Percentiles rank a stretch among this genome's conserved stretches.
Conservation (phyloP, 2,113 vertebrate genomes). For the Heterotilapia buettikoferi region DNA sequence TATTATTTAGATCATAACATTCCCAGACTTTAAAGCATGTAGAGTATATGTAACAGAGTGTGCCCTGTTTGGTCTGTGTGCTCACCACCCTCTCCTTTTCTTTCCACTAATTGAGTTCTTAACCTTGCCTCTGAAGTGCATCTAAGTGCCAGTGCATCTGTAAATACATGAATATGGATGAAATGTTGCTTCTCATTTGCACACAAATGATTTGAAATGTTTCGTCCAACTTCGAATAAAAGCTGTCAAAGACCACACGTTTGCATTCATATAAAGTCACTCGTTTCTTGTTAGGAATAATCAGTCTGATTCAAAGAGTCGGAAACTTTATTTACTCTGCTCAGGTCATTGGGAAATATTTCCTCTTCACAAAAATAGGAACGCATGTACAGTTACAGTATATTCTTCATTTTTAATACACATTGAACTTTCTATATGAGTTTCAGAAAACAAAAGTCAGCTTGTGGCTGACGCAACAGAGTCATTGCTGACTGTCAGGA, state of each 20-base stretch:
- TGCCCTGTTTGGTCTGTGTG: conserved; percentile 45
- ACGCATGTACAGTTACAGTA: conserved; percentile 54
- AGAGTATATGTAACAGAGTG: conserved; percentile 53
- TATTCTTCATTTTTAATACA: conserved; percentile 49
- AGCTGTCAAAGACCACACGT: conserved; percentile 50
- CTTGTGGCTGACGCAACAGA: background rate
- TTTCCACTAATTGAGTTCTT: conserved; percentile 48
- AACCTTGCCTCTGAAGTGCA: conserved; percentile 52
- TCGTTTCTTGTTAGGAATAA: background rate
- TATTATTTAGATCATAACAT: conserved; percentile 54
- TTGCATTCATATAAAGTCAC: conserved; percentile 1
- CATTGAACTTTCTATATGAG: conserved; percentile 18
- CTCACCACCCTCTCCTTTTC: conserved; percentile 33
- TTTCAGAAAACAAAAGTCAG: conserved; percentile 33
- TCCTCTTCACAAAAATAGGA: conserved; percentile 69
- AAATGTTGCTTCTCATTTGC: conserved; percentile 70
- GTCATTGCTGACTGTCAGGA: conserved; percentile 36
- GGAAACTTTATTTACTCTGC: conserved; percentile 46
- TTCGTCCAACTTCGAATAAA: conserved; percentile 71
- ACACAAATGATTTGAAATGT: conserved; percentile 62
- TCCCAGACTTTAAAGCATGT: conserved; percentile 62
- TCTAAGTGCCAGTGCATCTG: conserved; percentile 69
- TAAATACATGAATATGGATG: conserved; percentile 69
- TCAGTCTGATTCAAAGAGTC: background rate
- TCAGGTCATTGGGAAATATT: conserved; percentile 56